These are phyloP conservation scores for Drosophila parvula DNA, from an alignment of 1,140 invertebrate genomes.

Conservation along the genomic window DNA sequence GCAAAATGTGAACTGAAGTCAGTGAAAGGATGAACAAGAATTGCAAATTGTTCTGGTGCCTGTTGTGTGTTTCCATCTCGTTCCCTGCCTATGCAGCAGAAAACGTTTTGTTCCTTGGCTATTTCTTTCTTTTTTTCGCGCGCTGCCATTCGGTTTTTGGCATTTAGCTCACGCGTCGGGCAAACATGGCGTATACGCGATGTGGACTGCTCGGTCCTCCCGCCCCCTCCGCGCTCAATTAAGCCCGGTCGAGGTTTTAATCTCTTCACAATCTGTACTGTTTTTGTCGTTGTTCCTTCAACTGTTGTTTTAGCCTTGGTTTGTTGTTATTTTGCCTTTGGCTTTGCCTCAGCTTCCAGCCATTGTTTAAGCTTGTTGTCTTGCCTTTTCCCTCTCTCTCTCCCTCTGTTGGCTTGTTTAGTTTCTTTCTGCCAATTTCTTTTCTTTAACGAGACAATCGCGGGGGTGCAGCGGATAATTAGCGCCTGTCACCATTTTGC, in stretches of 20 bases:
- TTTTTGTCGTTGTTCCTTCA: slow-evolving; percentile 16
- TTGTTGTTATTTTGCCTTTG: slow-evolving; percentile 44
- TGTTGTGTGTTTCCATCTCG: not conserved
- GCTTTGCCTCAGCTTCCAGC: slow-evolving; percentile 32
- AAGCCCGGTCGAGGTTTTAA: slow-evolving; percentile 68
- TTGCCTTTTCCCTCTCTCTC: slow-evolving; percentile 10
- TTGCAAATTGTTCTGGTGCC: slow-evolving; percentile 21
- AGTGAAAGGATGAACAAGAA: slow-evolving; percentile 47
- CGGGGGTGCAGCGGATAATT: slow-evolving; percentile 51
- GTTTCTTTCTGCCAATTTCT: slow-evolving; percentile 25
- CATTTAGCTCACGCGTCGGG: slow-evolving; percentile 64
- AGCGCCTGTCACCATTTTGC: slow-evolving; percentile 65
- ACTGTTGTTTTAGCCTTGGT: slow-evolving; percentile 43
- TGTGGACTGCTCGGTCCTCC: slow-evolving; percentile 8
- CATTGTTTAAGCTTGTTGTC: slow-evolving; percentile 60
- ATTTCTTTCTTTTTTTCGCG: slow-evolving; percentile 42
- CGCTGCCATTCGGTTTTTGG: slow-evolving; percentile 46
- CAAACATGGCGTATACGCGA: slow-evolving; percentile 57
- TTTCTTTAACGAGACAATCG: slow-evolving; percentile 32
- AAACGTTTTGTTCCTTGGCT: slow-evolving; percentile 58
- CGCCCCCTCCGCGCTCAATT: slow-evolving; percentile 57
- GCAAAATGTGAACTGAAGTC: slow-evolving; percentile 60
- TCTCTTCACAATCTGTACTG: slow-evolving; percentile 56
- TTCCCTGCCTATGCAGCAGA: slow-evolving; percentile 18
- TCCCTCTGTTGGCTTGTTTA: slow-evolving; percentile 7